A percentile compares a stretch with the other conserved stretches of the same genome.
phyloP scores from a whole-genome alignment of 2,113 vertebrate species.

The Colistium nudipinnis region DNA sequence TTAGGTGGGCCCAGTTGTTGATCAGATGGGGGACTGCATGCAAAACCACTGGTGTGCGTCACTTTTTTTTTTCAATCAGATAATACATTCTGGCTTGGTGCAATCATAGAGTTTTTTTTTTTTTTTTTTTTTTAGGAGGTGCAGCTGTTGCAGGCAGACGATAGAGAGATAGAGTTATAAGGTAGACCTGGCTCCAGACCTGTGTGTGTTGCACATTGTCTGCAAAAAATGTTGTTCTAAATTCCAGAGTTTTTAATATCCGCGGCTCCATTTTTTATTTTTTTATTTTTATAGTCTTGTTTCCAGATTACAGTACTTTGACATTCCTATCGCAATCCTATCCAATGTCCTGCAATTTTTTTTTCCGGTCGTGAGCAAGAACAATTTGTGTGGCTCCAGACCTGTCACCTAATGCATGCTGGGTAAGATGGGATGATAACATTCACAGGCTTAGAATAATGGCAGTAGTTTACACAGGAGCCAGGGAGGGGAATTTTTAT shows the following conservation, averaged over 20 bases:
- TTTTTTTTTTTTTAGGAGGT: too few relatives aligned
- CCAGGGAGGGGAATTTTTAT: conserved; percentile 32
- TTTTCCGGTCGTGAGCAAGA: not conserved
- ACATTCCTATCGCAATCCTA: conserved; percentile 28
- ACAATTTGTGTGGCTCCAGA: not conserved
- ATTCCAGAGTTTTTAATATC: not conserved
- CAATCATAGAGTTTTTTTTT: conserved; percentile 6
- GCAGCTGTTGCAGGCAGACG: not conserved
- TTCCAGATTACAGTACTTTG: conserved; percentile 6
- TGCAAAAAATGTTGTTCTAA: conserved; percentile 6
- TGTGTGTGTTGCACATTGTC: too few relatives aligned
- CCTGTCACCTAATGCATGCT: conserved; percentile 14
- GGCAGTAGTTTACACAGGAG: conserved; percentile 29
- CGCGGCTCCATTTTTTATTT: too few relatives aligned
- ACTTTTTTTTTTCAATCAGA: conserved; percentile 6
- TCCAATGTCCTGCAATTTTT: not conserved
- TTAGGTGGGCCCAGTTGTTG: not conserved
- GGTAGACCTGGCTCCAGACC: not conserved
- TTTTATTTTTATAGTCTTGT: not conserved
- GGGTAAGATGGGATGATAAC: conserved; percentile 16
- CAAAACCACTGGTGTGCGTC: not conserved
- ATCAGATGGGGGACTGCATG: conserved; percentile 3
- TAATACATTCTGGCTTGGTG: not conserved
- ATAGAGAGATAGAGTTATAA: too few relatives aligned
- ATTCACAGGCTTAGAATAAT: not conserved